A percentile compares a stretch with the other conserved stretches of the same genome.
Evolutionary conservation across 64 coral and sea anemone genomes (phyloP).

Genomic region (Astreopora myriophthalma): DNA sequence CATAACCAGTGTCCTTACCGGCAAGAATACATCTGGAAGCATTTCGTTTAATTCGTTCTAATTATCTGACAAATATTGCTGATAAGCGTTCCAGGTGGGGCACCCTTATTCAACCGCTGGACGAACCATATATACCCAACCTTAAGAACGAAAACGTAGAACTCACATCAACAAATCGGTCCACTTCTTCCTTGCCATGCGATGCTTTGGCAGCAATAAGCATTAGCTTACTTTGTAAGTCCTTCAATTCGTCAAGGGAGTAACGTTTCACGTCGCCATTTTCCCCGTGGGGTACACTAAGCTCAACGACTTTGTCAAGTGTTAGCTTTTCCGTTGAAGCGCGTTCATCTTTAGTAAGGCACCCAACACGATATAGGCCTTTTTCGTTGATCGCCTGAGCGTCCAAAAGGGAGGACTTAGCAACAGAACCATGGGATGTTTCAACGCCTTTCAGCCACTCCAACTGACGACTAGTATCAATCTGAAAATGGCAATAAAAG

Average conservation of each 20-base stretch:
- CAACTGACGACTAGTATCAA: conserved; percentile 67
- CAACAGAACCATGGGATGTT: conserved; percentile 87
- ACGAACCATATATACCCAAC: too few species aligned
- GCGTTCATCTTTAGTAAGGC: neutral
- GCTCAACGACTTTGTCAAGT: neutral
- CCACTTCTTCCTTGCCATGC: conserved; percentile 46
- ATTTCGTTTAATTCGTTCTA: too few species aligned
- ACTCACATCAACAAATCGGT: conserved; percentile 71
- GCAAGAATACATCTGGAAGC: too few species aligned
- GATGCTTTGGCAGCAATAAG: conserved; percentile 67
- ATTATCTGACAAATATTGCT: too few species aligned
- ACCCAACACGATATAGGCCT: conserved; percentile 67
- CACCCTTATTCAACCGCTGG: too few species aligned
- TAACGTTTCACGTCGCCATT: neutral
- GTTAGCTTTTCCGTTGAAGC: neutral
- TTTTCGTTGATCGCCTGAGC: conserved; percentile 71
- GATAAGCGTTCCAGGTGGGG: too few species aligned
- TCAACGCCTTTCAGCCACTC: conserved; percentile 87
- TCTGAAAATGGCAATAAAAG: conserved; percentile 2
- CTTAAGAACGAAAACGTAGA: neutral
- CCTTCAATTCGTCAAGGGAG: conserved; percentile 43
- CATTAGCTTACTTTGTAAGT: conserved; percentile 74
- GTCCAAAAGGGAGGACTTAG: conserved; percentile 70
- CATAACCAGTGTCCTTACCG: too few species aligned
- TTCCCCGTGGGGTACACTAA: neutral